These are phyloP conservation scores for Cydia amplana DNA, from an alignment of 1,140 invertebrate genomes.

Conservation along the genomic window DNA sequence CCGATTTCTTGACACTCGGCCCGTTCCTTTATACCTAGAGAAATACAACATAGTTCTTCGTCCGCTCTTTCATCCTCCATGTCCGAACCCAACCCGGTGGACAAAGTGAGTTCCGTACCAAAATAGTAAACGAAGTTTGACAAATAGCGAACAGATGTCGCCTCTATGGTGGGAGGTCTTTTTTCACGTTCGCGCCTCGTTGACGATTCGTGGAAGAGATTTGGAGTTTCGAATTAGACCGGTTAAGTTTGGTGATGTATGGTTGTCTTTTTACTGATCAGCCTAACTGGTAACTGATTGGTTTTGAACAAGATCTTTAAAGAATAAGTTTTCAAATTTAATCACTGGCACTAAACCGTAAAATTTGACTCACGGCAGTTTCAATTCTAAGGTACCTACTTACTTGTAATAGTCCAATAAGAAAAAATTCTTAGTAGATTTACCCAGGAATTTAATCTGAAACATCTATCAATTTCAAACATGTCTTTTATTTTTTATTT, in stretches of 20 bases:
- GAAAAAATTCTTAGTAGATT: too few species aligned
- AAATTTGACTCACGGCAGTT: too few species aligned
- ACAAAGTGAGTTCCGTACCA: constrained; percentile 56
- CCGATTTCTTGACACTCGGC: too few species aligned
- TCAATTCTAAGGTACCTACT: too few species aligned
- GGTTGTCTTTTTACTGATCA: background rate
- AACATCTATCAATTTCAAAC: too few species aligned
- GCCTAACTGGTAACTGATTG: background rate
- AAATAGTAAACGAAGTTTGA: constrained; percentile 77
- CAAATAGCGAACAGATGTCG: constrained; percentile 75
- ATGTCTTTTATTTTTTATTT: too few species aligned
- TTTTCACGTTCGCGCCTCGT: constrained; percentile 35
- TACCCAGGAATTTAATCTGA: too few species aligned
- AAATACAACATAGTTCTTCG: constrained; percentile 31
- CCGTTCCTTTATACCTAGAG: too few species aligned
- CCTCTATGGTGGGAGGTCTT: constrained; percentile 44
- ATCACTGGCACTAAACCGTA: too few species aligned
- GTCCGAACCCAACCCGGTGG: constrained; percentile 33
- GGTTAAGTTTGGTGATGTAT: constrained; percentile 28
- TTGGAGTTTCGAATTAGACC: constrained; percentile 17
- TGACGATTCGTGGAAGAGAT: constrained; percentile 24
- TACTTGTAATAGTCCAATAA: too few species aligned
- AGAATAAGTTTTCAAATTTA: too few species aligned
- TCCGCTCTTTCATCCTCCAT: constrained; percentile 31
- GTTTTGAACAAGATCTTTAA: background rate